These are phyloP conservation scores for Heliconius erato DNA, from an alignment of 2,888 invertebrate genomes.

Conservation along the genomic window DNA sequence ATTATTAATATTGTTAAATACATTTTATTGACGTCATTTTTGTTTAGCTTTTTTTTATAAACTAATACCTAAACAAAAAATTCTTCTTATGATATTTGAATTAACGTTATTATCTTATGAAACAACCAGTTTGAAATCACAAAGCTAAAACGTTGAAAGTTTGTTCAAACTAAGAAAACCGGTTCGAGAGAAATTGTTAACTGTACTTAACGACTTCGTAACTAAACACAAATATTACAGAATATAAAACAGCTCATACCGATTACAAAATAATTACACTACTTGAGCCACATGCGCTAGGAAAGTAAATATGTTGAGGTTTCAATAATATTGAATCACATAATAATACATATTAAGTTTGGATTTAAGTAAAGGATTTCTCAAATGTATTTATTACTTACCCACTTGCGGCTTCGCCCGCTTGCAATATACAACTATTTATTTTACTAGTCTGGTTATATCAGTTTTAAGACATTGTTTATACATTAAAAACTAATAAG, in stretches of 20 bases:
- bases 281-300: background rate
- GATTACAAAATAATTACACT: slow-evolving; percentile 48
- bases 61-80: too few species aligned
- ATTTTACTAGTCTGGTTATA: too few species aligned
- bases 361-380: background rate
- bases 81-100: slow-evolving; percentile 1
- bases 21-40: too few species aligned
- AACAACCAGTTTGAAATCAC: slow-evolving; percentile 66
- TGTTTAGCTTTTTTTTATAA: too few species aligned
- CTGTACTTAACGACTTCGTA: slow-evolving; percentile 81
- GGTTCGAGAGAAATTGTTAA: slow-evolving; percentile 82
- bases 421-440: too few species aligned
- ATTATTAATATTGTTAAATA: too few species aligned
- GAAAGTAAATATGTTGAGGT: background rate
- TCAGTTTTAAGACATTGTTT: too few species aligned
- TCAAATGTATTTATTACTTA: background rate
- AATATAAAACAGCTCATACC: slow-evolving; percentile 48
- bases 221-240: slow-evolving; percentile 71
- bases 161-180: slow-evolving; percentile 76
- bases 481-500: too few species aligned
- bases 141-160: slow-evolving; percentile 68
- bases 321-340: background rate
- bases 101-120: slow-evolving; percentile 53
- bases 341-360: background rate
- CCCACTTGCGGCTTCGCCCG: too few species aligned